Evolutionary conservation across 2,888 invertebrate genomes (phyloP), one percentile per base, ranked within the genome.

Genomic region (Caenorhabditis sp.): DNA sequence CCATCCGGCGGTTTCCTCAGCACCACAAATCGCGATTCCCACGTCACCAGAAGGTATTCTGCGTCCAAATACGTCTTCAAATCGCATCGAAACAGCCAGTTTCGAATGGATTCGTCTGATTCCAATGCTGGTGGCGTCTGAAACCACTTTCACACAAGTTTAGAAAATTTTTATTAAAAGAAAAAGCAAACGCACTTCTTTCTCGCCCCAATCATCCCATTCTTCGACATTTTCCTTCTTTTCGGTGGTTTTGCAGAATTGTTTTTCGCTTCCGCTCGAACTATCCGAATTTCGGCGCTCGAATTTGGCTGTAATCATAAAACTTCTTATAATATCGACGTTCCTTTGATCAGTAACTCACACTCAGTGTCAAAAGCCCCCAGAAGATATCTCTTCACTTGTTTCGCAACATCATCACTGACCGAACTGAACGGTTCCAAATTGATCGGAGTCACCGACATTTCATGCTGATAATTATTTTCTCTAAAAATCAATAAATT

Each of bases 171-270:
- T n/a, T n/a, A n/a, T n/a, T n/a, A n/a, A n/a, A n/a, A n/a, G n/a
- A n/a, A n/a, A n/a, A n/a, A n/a, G n/a, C n/a, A n/a, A n/a, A n/a
- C n/a, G n/a, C n/a, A 68, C 68, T 15, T 74, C 44, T 9, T 70
- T 58, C 15, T 77, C 82, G 6, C 70, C 82, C 77, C 77, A 78
- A 55, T 71, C 71, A 50, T 78, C 64, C 82, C 81, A 81, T 28
- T 69, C 62, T 18, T 70, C 76, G 15, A 82, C 82, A 61, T 82
- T 62, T 32, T 74, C 69, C n/a, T 37, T 50, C 56, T 79, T 69
- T 22, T 82, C 82, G 11, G 82, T 62, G 5, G 65, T 64, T 24
- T 61, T 61, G 24, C 65, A 78, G 9, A 72, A 69, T 28, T 65
- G 77, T 18, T 26, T 70, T 13, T 72, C 81, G 28, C 71, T 72